Conservation (phyloP, 2,888 invertebrate genomes). For the Volucella inanis region DNA sequence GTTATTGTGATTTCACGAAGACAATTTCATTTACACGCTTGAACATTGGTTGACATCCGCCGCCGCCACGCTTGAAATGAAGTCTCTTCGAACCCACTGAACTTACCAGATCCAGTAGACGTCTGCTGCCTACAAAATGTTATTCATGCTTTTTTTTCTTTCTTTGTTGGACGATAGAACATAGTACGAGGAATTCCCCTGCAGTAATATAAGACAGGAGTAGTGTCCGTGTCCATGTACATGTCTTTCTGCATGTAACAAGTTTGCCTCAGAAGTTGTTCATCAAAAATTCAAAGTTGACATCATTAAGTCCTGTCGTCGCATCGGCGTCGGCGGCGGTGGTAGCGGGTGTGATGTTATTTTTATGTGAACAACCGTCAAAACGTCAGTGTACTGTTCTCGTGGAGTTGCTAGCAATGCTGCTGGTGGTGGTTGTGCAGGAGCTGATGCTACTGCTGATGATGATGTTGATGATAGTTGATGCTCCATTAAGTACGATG, state of each 20-base stretch:
- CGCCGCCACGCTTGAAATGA: slow-evolving; percentile 29
- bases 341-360: slow-evolving; percentile 35
- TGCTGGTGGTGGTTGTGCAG: slow-evolving; percentile 25
- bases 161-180: background rate
- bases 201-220: slow-evolving; percentile 34
- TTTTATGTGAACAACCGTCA: slow-evolving; percentile 55
- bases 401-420: slow-evolving; percentile 26
- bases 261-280: slow-evolving; percentile 63
- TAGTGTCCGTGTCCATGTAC: slow-evolving; percentile 18
- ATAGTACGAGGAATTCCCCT: slow-evolving; percentile 1
- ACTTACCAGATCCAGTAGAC: slow-evolving; percentile 31
- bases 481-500: slow-evolving; percentile 74
- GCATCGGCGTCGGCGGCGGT: background rate
- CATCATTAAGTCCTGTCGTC: slow-evolving; percentile 62
- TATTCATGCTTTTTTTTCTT: slow-evolving; percentile 45
- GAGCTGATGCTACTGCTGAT: slow-evolving; percentile 34
- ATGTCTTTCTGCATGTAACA: slow-evolving; percentile 51
- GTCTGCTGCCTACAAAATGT: slow-evolving; percentile 60
- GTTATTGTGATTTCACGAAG: slow-evolving; percentile 68
- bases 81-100: slow-evolving; percentile 6
- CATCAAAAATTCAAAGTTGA: slow-evolving; percentile 74
- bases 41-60: slow-evolving; percentile 49
- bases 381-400: background rate
- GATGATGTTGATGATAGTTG: slow-evolving; percentile 72
- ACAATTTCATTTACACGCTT: slow-evolving; percentile 71